Evolutionary conservation across 64 coral and sea anemone species (phyloP), one percentile per base, ranked within the genome.

Genomic region (Montipora capricornis): DNA sequence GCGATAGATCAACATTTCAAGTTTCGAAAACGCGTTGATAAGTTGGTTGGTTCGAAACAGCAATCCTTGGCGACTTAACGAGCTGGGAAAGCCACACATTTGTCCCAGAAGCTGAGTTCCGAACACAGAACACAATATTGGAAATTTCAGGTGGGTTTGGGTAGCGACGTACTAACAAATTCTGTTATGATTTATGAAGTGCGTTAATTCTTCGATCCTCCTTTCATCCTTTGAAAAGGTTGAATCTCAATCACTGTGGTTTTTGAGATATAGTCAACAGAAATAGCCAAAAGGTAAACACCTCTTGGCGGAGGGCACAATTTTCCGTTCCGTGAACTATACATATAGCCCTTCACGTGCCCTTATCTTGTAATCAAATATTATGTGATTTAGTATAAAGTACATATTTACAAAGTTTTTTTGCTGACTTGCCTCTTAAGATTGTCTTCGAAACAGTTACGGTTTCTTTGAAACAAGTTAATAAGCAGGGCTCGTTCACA

Each of bases 371-470:
- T 85, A 85, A 85, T 85, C 82, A 85, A 85, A 85, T 46, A 85
- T 85, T 71, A 85, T 64, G 82, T 85, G 17, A 49, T 85, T 4
- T 47, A 82, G 45, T 71, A 71, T 71, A 85, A 64, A 85, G 82
- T 85, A 85, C 82, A 85, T 85, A 85, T 85, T 85, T 85, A 85
- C 82, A 85, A 85, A 85, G 62, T 85, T 85, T 71, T 37, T 49
- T 13, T 17, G 44, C 82, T 11, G 45, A 67, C 45, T 46, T 84
- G 59, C 68, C 82, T 49, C 37, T 48, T 22, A 14, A 69, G 66
- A 71, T 19, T 71, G 44, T 85, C 47, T 46, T 85, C 62, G 82
- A 20, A 71, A 85, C 61, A 73, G 62, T 85, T 85, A 12, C 66
- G 46, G 3, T 71, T 15, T 48, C 7, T 13, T 45, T 13, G 37